Percentiles rank a stretch among this genome's conserved stretches.
Evolutionary conservation across 23 tunicate genomes (phyloP).

Genomic region (Diplosoma virens): DNA sequence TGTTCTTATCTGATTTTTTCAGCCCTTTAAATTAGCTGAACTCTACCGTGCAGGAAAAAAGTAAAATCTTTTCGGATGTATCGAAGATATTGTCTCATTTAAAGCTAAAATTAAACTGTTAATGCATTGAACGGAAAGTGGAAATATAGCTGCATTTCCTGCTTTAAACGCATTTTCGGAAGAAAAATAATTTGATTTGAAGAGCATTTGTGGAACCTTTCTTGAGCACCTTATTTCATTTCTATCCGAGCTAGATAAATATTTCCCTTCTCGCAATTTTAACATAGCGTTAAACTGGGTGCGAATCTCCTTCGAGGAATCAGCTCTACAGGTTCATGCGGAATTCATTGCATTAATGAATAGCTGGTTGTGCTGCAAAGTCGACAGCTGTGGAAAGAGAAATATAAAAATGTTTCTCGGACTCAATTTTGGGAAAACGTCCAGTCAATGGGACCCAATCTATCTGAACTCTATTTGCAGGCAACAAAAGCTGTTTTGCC

Average conservation of each 20-base stretch:
- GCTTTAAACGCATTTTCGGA: constrained; percentile 21
- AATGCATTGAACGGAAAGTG: constrained; percentile 33
- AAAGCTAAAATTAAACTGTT: constrained; percentile 35
- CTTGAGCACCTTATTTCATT: constrained; percentile 44
- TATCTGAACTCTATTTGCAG: constrained; percentile 34
- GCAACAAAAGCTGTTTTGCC: constrained; percentile 37
- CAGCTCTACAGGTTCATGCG: constrained; percentile 31
- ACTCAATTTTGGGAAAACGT: constrained; percentile 36
- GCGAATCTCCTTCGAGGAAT: constrained; percentile 26
- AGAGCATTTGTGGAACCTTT: too few species aligned
- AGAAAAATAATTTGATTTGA: too few species aligned
- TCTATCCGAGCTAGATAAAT: constrained; percentile 30
- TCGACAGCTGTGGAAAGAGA: constrained; percentile 42
- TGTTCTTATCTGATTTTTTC: too few species aligned
- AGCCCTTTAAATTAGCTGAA: too few species aligned
- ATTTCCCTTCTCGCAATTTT: constrained; percentile 34
- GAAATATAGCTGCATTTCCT: constrained; percentile 23
- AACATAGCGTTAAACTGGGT: constrained; percentile 32
- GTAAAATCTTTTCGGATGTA: constrained; percentile 31
- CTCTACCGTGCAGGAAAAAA: constrained; percentile 26
- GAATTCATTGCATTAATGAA: constrained; percentile 33
- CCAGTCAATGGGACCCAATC: constrained; percentile 18
- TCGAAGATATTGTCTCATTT: constrained; percentile 24
- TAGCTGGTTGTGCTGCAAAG: constrained; percentile 37
- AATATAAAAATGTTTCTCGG: constrained; percentile 23